A percentile compares a stretch with the other conserved stretches of the same genome.
phyloP scores from a whole-genome alignment of 2,113 vertebrate species.

The Poicephalus gulielmi region DNA sequence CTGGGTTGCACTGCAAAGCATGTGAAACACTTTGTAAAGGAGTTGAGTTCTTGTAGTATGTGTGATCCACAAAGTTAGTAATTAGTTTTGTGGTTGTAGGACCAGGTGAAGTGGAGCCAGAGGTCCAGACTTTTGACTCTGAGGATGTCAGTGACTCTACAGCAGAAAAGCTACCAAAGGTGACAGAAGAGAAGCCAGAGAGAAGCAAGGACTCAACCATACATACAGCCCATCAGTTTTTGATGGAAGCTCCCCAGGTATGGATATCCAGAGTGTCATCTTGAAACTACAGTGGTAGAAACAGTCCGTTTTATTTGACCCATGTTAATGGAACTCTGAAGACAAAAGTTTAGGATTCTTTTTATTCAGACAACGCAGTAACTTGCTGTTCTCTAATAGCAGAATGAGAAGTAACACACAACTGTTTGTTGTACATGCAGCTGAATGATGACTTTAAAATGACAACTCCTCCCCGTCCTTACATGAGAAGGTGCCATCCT shows the following conservation, averaged over 20 bases:
- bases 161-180: constrained; percentile 42
- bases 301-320: neutral
- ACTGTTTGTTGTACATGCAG: neutral
- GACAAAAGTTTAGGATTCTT: neutral
- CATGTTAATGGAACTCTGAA: neutral
- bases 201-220: constrained; percentile 85
- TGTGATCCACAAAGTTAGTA: neutral
- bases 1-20: neutral
- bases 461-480: neutral
- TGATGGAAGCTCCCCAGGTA: constrained; percentile 76
- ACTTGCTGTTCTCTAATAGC: neutral
- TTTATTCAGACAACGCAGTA: neutral
- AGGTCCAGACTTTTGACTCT: constrained; percentile 62
- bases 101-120: constrained; percentile 73
- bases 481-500: neutral
- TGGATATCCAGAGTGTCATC: neutral
- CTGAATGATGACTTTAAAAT: neutral
- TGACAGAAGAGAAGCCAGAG: constrained; percentile 72
- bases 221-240: constrained; percentile 85
- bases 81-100: constrained; percentile 62
- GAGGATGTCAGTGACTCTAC: constrained; percentile 63
- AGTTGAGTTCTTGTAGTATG: neutral
- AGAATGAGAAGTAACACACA: neutral
- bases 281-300: neutral
- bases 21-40: neutral